Evolutionary conservation across 2,888 invertebrate genomes (phyloP), one percentile per base, ranked within the genome.

Genomic region (Himalopsyche tibetana): DNA sequence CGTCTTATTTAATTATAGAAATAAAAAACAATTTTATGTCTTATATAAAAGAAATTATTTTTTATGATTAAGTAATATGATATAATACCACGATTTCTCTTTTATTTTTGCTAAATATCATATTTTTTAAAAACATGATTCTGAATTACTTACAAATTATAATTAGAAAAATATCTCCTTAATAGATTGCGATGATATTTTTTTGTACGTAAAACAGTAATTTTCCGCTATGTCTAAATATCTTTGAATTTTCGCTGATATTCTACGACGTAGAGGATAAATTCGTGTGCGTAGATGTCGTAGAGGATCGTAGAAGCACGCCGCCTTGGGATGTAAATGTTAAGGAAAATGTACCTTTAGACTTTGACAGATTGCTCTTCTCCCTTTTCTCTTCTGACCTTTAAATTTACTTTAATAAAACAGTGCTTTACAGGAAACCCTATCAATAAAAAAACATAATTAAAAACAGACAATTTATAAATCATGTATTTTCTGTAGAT

Each of bases 391-490:
- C 19, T 63, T 2, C n/a, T 19, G 28, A 2, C 63, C 6, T 63
- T 63, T 63, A 63, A 63, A 63, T 63, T 63, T 63, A n/a, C 63
- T 8, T 19, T 19, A n/a, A 63, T 63, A 28, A 56, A 63, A n/a
- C 63, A 63, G n/a, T 11, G 19, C 11, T 63, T 19, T 19, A 9
- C 19, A 19, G 0, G 5, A 9, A 6, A 63, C n/a, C 4, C 5
- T 55, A 12, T 55, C 17, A 55, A 55, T 55, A 17, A 5, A 55
- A 55, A 5, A 17, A 12, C 4, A 28, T 28, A 28, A 28, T 28
- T 28, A 28, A 28, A 28, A 28, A 28, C 28, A 28, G 28, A 28
- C 0, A 28, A 28, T 28, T 28, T 28, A 1, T 2, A 28, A 28
- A 28, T 28, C 28, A 28, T 28, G 28, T 28, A 28, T 28, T 28